A percentile compares a stretch with the other conserved stretches of the same genome.
Conservation (phyloP, 2,888 invertebrate species). For the Ryuthela nishihirai region DNA sequence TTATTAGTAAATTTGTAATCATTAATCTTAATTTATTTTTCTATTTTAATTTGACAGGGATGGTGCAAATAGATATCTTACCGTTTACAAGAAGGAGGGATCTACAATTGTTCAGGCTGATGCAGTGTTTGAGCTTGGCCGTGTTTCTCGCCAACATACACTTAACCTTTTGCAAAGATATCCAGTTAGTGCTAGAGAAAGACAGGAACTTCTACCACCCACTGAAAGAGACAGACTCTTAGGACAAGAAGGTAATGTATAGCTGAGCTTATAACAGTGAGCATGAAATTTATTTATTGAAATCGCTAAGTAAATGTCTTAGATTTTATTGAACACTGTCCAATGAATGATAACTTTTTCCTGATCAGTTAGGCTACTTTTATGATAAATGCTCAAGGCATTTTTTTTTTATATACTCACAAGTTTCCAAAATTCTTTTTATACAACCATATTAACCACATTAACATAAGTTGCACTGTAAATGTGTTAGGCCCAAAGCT, state of each 20-base stretch:
- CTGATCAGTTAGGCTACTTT: no score
- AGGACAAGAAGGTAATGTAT: constrained; percentile 29
- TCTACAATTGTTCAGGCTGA: constrained; percentile 65
- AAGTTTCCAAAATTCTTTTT: no score
- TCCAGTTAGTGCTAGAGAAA: constrained; percentile 66
- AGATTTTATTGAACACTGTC: no score
- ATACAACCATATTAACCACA: no score
- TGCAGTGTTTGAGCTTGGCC: constrained; percentile 62
- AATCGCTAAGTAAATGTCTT: no score
- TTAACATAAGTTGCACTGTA: no score
- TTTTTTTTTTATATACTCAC: no score
- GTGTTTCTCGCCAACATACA: constrained; percentile 62
- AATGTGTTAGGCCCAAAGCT: no score
- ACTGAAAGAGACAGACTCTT: constrained; percentile 62
- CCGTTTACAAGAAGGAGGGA: constrained; percentile 65
- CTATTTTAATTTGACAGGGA: constrained; percentile 51
- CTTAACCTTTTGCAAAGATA: constrained; percentile 61
- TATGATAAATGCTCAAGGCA: no score
- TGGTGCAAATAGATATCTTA: constrained; percentile 64
- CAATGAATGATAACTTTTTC: no score
- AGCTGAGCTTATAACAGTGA: background rate
- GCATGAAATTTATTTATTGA: no score
- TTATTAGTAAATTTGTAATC: constrained; percentile 16
- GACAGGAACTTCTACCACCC: constrained; percentile 63
- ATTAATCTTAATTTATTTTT: background rate